Base-by-base conservation (phyloP, 1,140 invertebrate genomes). In the Acromyrmex charruanus region DNA sequence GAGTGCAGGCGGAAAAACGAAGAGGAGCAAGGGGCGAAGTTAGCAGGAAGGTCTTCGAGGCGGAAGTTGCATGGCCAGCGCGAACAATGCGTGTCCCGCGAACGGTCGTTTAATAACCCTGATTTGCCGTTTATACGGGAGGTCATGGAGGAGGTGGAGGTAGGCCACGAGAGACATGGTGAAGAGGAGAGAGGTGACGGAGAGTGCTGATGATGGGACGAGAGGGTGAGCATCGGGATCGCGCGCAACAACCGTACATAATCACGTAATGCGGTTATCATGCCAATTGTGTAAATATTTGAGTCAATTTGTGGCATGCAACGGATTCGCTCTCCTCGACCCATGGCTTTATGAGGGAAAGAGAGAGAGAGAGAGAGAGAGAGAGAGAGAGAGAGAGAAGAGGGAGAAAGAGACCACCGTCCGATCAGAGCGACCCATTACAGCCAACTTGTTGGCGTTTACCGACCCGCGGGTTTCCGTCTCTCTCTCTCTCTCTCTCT, bases 201-300 rank as follows among this genome's bases (percentile, higher is more conserved):
- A 90, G 88, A 81, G 86, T 89, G 87, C 79, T 61, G 90, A 89
- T 89, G 89, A 89, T 85, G 88, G 88, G 86, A 90, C 75, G 85
- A 88, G 91, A 91, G 89, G 89, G 87, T 91, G 87, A 91, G 90
- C 91, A 92, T 91, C 90, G 88, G 91, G 90, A 93, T 92, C 92
- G 91, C 90, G 91, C 88, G 91, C 93, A 94, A 94, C 94, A 87
- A 94, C 91, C 92, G 94, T 93, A 92, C 91, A 94, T 94, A 94
- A 94, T 94, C 93, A 94, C 93, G 92, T 94, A 94, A 94, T 94
- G 92, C 89, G 93, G 94, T 94, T 94, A 94, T 94, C 94, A 94
- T 94, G 92, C 91, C 94, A 94, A 94, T 94, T 94, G 94, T 93
- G 94, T 94, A 94, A 94, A 94, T 94, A 94, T 94, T 94, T 94